Conservation (phyloP, 2,113 vertebrate species). For the Saccopteryx leptura region DNA sequence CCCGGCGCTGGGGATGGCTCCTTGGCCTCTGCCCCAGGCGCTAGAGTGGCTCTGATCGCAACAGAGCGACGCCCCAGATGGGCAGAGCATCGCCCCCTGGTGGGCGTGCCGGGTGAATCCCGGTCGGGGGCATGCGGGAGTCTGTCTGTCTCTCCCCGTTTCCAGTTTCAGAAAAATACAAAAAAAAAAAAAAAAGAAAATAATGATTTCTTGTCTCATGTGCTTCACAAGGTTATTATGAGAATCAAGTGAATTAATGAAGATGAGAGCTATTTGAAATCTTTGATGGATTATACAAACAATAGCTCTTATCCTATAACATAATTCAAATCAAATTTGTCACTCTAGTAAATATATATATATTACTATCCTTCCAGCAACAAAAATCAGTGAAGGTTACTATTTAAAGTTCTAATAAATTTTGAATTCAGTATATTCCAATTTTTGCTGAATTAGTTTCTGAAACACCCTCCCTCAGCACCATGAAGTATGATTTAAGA, state of each 20-base stretch:
- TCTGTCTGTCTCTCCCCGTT: too few relatives aligned
- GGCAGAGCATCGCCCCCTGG: too few relatives aligned
- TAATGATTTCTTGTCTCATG: neutral
- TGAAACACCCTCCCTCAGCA: neutral
- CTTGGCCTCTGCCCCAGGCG: too few relatives aligned
- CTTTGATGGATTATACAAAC: neutral
- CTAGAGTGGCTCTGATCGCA: too few relatives aligned
- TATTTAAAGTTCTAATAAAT: slow-evolving; percentile 45
- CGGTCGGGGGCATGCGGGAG: too few relatives aligned
- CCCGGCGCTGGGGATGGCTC: too few relatives aligned
- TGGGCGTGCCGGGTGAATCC: too few relatives aligned
- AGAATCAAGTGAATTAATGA: neutral
- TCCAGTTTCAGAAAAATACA: too few relatives aligned
- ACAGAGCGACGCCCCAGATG: too few relatives aligned
- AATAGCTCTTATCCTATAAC: neutral
- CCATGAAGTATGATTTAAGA: neutral
- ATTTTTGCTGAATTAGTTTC: slow-evolving; percentile 2
- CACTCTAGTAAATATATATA: neutral
- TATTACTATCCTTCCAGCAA: neutral
- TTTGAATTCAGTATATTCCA: neutral
- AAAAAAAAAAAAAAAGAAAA: too few relatives aligned
- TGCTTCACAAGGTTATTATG: neutral
- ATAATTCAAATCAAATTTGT: slow-evolving; percentile 43
- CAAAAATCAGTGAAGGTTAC: slow-evolving; percentile 12
- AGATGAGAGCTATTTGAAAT: neutral